Evolutionary conservation across 2,888 invertebrate genomes (phyloP).

Genomic region (Escarpia spicata): DNA sequence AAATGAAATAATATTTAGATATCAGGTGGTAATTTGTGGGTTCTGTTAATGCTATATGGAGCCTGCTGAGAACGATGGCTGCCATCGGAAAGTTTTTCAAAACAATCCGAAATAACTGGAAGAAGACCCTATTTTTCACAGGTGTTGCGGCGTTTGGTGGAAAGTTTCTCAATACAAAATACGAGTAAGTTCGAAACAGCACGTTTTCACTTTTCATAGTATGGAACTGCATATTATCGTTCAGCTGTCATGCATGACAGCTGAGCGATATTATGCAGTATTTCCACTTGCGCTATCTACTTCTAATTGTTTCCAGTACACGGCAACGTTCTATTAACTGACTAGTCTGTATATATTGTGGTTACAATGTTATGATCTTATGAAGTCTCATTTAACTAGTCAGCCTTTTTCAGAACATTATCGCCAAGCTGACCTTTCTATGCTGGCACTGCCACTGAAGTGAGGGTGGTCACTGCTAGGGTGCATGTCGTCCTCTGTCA

Average conservation of each 20-base stretch:
- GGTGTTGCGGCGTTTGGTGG: constrained; percentile 77
- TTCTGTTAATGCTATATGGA: not conserved
- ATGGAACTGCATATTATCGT: not conserved
- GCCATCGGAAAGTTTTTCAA: constrained; percentile 26
- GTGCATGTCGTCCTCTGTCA: no score
- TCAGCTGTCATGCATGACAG: not conserved
- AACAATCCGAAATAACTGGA: constrained; percentile 83
- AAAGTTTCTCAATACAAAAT: constrained; percentile 74
- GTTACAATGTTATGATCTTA: no score
- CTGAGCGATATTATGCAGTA: not conserved
- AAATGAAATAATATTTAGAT: not conserved
- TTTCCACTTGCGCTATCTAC: not conserved
- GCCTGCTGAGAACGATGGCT: not conserved
- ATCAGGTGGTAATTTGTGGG: not conserved
- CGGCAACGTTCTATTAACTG: no score
- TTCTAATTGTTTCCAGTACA: no score
- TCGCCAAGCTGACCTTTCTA: no score
- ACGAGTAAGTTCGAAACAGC: constrained; percentile 1
- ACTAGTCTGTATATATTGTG: no score
- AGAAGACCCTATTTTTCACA: constrained; percentile 81
- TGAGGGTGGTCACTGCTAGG: no score
- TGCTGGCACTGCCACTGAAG: no score
- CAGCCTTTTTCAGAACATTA: no score
- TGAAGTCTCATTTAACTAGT: no score
- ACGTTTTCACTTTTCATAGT: not conserved